Percentiles rank a stretch among this genome's conserved stretches.
Conservation (phyloP, 2,797 vertebrate genomes). For the Emys orbicularis region DNA sequence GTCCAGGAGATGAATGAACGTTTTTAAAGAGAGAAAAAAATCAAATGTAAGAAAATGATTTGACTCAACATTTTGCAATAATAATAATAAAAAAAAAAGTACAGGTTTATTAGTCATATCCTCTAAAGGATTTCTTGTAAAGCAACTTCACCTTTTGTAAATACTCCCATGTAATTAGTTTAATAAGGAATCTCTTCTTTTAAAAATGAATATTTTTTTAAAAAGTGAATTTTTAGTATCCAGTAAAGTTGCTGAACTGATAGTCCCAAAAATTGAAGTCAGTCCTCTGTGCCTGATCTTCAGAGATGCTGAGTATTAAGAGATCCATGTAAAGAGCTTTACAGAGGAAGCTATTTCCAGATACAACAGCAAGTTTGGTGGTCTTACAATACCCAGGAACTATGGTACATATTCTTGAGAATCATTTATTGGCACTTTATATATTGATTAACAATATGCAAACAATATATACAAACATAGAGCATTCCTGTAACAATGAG, state of each 20-base stretch:
- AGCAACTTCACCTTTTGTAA: slow-evolving; percentile 60
- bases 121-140: slow-evolving; percentile 80
- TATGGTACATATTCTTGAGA: neutral
- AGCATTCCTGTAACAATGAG: neutral
- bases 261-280: neutral
- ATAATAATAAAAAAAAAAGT: slow-evolving; percentile 51
- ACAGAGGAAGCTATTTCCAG: slow-evolving; percentile 17
- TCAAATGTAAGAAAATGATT: slow-evolving; percentile 76
- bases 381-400: neutral
- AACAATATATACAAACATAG: neutral
- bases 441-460: neutral
- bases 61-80: slow-evolving; percentile 78
- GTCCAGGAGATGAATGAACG: slow-evolving; percentile 73
- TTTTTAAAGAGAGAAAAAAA: slow-evolving; percentile 73
- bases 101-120: slow-evolving; percentile 76
- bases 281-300: neutral
- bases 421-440: slow-evolving; percentile 45
- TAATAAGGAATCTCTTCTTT: slow-evolving; percentile 22
- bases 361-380: rapidly evolving
- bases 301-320: neutral
- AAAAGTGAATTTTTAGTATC: neutral
- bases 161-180: neutral
- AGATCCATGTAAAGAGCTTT: rapidly evolving
- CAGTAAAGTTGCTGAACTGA: neutral
- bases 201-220: neutral